Evolutionary conservation across 2,797 vertebrate species (phyloP).

Genomic region (Schizothorax lantsangensis): DNA sequence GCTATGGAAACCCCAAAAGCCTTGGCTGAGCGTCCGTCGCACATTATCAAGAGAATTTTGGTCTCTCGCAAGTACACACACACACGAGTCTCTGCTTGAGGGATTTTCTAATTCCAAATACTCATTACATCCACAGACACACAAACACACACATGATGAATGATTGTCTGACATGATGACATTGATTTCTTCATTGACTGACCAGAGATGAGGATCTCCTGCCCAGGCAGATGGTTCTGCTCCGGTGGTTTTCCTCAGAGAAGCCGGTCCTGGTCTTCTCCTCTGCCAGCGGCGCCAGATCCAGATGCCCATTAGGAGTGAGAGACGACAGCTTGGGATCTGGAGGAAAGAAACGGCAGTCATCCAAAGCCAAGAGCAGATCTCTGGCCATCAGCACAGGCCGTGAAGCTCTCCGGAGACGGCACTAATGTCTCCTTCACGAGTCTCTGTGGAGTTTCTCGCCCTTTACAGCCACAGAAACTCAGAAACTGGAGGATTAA

Average conservation of each 20-base stretch:
- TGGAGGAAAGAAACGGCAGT: slow-evolving; percentile 59
- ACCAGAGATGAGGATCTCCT: slow-evolving; percentile 83
- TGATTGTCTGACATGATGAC: not conserved
- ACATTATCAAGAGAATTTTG: slow-evolving; percentile 54
- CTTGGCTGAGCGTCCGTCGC: slow-evolving; percentile 50
- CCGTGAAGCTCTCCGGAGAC: not conserved
- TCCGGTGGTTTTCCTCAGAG: slow-evolving; percentile 84
- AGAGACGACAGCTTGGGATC: slow-evolving; percentile 90
- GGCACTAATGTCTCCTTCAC: not conserved
- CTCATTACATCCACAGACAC: slow-evolving; percentile 44
- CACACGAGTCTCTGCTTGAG: slow-evolving; percentile 40
- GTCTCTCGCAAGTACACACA: slow-evolving; percentile 28
- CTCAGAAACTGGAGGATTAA: not conserved
- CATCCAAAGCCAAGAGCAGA: not conserved
- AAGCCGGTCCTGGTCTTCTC: slow-evolving; percentile 78
- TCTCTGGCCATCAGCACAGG: not conserved
- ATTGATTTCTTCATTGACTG: slow-evolving; percentile 17
- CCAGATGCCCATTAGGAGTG: slow-evolving; percentile 96
- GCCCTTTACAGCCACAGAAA: not conserved
- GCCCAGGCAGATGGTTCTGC: slow-evolving; percentile 90
- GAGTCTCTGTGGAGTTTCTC: not conserved
- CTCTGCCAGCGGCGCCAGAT: slow-evolving; percentile 78
- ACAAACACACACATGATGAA: not conserved
- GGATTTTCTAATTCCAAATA: slow-evolving; percentile 49
- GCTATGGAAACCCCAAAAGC: slow-evolving; percentile 69